Base-by-base conservation (phyloP, 2,888 invertebrate genomes). In the Keiferia lycopersicella region DNA sequence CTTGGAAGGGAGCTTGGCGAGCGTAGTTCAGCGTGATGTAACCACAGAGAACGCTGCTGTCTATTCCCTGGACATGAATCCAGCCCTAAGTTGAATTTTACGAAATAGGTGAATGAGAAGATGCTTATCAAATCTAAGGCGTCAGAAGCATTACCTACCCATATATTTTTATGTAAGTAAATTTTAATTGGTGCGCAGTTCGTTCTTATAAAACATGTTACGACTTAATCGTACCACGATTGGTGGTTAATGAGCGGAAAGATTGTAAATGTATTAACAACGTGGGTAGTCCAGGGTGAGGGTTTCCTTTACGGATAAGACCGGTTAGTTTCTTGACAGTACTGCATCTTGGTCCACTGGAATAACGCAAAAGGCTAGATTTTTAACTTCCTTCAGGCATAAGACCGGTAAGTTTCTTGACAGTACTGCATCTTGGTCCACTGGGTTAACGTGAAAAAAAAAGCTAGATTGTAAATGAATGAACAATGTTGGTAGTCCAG, bases 181-280 rank as follows among this genome's bases (percentile, higher is more conserved):
- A 83, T 81, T 86, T 86, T 88, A 88, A 88, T 88, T 88, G 85
- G 82, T 82, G 80, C 81, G 81, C 79, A 81, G 65, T 30, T 80
- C 80, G 73, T 78, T 82, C 82, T 85, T 81, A 82, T 82, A 84
- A 85, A 84, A 84, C 80, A 82, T 76, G 83, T 86, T 87, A 86
- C 84, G 84, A 84, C 86, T 89, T 88, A 88, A 91, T 88, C 82
- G 84, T 79, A 74, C 73, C 71, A 76, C 82, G 82, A 87, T 86
- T 86, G 85, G 79, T 81, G 81, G 83, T 86, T 87, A 89, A 91
- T 88, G 88, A 88, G 87, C 88, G 88, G 84, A 86, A 88, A 88
- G 86, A 82, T 85, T 81, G 82, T 86, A 85, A 85, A 84, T 73
- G 77, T 75, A 84, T 83, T 82, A 81, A 81, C 86, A 68, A 79